phyloP scores from a whole-genome alignment of 2,888 invertebrate species.

The Teleogryllus oceanicus region DNA sequence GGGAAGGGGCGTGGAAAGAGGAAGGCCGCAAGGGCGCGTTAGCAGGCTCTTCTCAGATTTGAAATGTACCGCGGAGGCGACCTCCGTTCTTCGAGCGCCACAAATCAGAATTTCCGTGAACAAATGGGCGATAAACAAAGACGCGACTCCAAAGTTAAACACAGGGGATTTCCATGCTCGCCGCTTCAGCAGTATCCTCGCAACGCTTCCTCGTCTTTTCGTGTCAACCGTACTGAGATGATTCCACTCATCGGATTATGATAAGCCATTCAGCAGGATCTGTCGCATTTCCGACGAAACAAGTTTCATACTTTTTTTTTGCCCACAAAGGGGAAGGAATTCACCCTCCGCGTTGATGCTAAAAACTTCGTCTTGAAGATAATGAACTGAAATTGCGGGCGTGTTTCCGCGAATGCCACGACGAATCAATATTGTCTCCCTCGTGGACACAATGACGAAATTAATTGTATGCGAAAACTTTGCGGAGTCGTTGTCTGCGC shows the following conservation, averaged over 20 bases:
- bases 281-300: neutral
- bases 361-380: constrained; percentile 7
- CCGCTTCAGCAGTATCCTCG: too few relatives aligned
- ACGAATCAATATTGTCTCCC: neutral
- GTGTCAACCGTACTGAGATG: too few relatives aligned
- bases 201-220: too few relatives aligned
- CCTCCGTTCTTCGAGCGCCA: neutral
- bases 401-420: neutral
- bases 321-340: too few relatives aligned
- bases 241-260: too few relatives aligned
- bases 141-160: neutral
- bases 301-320: neutral
- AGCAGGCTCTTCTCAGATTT: neutral
- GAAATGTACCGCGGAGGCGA: neutral
- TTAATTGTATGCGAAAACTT: neutral
- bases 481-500: neutral
- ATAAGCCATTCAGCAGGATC: too few relatives aligned
- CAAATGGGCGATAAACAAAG: constrained; percentile 3
- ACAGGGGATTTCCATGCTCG: neutral
- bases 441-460: neutral
- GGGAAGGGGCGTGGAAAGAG: neutral
- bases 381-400: neutral
- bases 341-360: neutral
- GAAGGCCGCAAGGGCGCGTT: neutral
- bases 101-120: neutral